Base-by-base conservation (phyloP, 2,888 invertebrate genomes). In the Chloromyia formosa region DNA sequence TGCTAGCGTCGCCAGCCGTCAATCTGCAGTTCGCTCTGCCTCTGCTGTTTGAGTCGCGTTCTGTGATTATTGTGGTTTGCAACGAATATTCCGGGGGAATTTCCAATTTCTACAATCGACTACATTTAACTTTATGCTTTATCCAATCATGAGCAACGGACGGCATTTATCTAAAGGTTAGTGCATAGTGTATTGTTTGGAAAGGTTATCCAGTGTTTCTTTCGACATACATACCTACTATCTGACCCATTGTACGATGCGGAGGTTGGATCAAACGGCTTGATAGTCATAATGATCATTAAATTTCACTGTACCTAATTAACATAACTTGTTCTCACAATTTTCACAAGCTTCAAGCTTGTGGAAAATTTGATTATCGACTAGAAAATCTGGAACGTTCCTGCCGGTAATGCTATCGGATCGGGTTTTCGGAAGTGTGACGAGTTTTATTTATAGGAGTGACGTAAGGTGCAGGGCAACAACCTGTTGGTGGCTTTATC, bases 71-170 rank as follows among this genome's bases (percentile, higher is more conserved):
- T 60, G 27, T 60, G 14, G 49, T 12, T 22, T 23, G 1, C 22
- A 7, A 20, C 18, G 22, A 20, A 16, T 18, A 60, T 27, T 60
- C 27, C 60, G 23, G 22, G 9, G n/a, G 5, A 23, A 23, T 20
- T 18, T 18, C 18, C 3, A 27, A 12, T n/a, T 22, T 60, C 23
- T 12, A n/a, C 5, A 7, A 60, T 60, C 16, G 2, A 5, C 49
- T 61, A 2, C 23, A 61, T 18, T 27, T 64, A 10, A 18, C 5
- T 35, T 35, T 10, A 14, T 61, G 10, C 5, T 35, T 35, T 10
- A 14, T 61, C 10, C 7, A 18, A 77, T 42, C n/a, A 79, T 79
- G 78, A 77, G 75, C 66, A 77, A 73, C 22, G 77, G 78, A 69
- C 77, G 77, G 45, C 78, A 75, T 75, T 75, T 75, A 71, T 20